Evolutionary conservation across 2,888 invertebrate genomes (phyloP), one percentile per base, ranked within the genome.

Genomic region (Teleiodes luculella): DNA sequence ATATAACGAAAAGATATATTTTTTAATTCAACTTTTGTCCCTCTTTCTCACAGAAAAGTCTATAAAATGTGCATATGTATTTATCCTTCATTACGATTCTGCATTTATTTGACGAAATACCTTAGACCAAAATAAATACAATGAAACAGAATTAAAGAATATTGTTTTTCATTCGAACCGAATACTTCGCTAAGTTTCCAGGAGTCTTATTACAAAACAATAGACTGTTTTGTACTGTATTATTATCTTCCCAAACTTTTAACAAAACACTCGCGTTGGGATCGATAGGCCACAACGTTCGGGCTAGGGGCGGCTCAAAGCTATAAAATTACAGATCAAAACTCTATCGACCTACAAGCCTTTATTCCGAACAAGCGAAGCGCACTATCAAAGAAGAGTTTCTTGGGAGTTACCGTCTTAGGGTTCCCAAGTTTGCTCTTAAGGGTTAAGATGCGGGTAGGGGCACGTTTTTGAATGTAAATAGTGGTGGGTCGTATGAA

Each of bases 281-380:
- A 80, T 83, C 83, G 78, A 85, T 83, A 83, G 75, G 77, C 83
- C 83, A 75, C 84, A 85, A 83, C 83, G 78, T 76, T 63, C 63
- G 61, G 69, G 70, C 83, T 83, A 73, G 75, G 83, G 83, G 79
- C 78, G 76, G 74, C 78, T 85, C 85, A 85, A 83, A 83, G 86
- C 84, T 86, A 88, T 89, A 89, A 88, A 88, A 89, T 89, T 88
- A 88, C 86, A 88, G 88, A 88, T 89, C 88, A 88, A 78, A 83
- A 86, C 83, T 85, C 83, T 80, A 86, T 88, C 86, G 85, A 86
- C 83, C 87, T 80, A 70, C 74, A 85, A 83, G 78, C 83, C 87
- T 86, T 87, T 88, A 87, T 88, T 81, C 83, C 67, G 67, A 82
- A 73, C 74, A 86, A 83, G 69, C 83, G 78, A 79, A 84, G 88